phyloP scores from a whole-genome alignment of 2,113 vertebrate genomes.

The Chlorodrepanis virens region DNA sequence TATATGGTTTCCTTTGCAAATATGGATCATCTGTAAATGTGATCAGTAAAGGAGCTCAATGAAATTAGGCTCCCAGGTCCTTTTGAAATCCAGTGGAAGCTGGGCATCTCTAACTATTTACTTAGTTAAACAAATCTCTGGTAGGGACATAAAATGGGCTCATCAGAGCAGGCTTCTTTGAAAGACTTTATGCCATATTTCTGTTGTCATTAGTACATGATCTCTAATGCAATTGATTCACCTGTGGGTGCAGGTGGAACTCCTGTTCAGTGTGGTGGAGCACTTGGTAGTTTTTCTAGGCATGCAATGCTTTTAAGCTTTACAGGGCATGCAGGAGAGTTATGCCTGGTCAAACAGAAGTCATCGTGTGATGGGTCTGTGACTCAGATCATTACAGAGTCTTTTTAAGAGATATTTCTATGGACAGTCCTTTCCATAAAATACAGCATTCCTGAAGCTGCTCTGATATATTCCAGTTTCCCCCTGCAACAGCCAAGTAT shows the following conservation, averaged over 20 bases:
- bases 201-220: not conserved
- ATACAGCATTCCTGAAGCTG: not conserved
- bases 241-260: not conserved
- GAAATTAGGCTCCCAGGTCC: not conserved
- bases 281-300: not conserved
- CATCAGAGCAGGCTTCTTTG: not conserved
- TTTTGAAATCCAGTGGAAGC: not conserved
- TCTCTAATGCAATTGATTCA: not conserved
- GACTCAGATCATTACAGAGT: rapidly evolving
- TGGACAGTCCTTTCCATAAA: not conserved
- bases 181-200: not conserved
- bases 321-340: not conserved
- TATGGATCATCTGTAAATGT: not conserved
- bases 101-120: not conserved
- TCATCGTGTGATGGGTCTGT: not conserved
- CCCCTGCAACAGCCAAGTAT: not conserved
- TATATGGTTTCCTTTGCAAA: not conserved
- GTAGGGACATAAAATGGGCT: not conserved
- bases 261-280: not conserved
- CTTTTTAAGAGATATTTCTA: not conserved
- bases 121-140: not conserved
- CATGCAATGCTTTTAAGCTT: not conserved
- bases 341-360: not conserved
- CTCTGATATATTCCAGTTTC: not conserved
- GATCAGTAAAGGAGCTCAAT: not conserved